Base-by-base conservation (phyloP, 2,113 vertebrate species). In the Ascaphus truei region DNA sequence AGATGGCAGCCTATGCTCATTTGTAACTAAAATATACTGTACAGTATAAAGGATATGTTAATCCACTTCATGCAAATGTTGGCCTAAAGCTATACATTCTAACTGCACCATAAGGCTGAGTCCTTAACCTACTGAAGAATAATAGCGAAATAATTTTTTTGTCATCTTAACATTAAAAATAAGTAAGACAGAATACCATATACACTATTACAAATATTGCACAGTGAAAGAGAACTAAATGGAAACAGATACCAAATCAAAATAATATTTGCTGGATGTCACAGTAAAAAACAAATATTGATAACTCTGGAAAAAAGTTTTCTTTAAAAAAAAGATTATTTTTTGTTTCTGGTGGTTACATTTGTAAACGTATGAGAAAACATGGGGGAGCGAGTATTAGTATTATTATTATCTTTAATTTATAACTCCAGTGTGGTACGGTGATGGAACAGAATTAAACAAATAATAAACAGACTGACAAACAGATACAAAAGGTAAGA, bases 1-100 rank as follows among this genome's bases (percentile, higher is more conserved):
- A 85, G 89, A 80, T 90, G 90, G 87, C 85, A 80, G 85, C 82
- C 82, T 79, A n/a, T 1, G 76, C 83, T 81, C 85, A 74, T 57
- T 2, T 57, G 81, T 10, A 30, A 51, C 5, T 15, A 1, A 0
- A 7, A 1, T 2, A 9, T 23, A 1, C n/a, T n/a, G n/a, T n/a
- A n/a, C n/a, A n/a, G n/a, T n/a, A n/a, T 0, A 31, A 20, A 71
- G 52, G 41, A 7, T 20, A 60, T 71, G 47, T 72, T 62, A 63
- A 77, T 68, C 50, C 65, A 33, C 3, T 11, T 4, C n/a, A 3
- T 8, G 52, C 9, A 76, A 79, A 76, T 71, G 18, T 62, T 75
- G 76, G 25, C 37, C 67, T 4, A 5, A 67, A 73, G 47, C 56
- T 58, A 30, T 52, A 7, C n/a, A 43, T 76, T 72, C 76, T 58